These are phyloP conservation scores for Gobionotothen gibberifrons DNA, from an alignment of 2,797 vertebrate genomes.

Conservation along the genomic window DNA sequence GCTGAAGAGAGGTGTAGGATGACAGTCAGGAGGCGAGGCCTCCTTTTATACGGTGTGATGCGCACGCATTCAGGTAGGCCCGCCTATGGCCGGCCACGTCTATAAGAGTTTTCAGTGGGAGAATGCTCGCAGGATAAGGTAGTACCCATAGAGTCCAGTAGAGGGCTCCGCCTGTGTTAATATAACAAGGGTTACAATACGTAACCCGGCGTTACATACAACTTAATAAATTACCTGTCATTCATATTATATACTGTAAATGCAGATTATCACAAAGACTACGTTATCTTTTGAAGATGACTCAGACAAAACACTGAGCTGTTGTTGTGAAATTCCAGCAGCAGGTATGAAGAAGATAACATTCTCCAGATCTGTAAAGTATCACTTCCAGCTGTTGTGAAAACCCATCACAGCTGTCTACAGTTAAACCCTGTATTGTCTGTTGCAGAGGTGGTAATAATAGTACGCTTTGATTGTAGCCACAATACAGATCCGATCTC, in stretches of 20 bases:
- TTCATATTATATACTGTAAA: not conserved
- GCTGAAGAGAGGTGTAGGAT: no score
- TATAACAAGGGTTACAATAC: no score
- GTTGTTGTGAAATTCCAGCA: slow-evolving; percentile 68
- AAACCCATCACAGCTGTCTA: slow-evolving; percentile 74
- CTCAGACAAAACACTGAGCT: slow-evolving; percentile 76
- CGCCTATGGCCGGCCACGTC: no score
- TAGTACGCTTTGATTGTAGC: slow-evolving; percentile 79
- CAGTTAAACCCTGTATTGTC: slow-evolving; percentile 77
- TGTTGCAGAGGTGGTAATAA: slow-evolving; percentile 75
- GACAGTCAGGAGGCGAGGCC: no score
- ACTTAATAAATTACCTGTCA: slow-evolving; percentile 2
- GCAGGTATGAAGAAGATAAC: slow-evolving; percentile 65
- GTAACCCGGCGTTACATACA: slow-evolving; percentile 19
- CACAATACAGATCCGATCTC: slow-evolving; percentile 86
- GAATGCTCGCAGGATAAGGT: no score
- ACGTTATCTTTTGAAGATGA: slow-evolving; percentile 61
- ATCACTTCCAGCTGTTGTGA: slow-evolving; percentile 79
- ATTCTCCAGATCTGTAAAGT: slow-evolving; percentile 68
- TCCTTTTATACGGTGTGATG: no score
- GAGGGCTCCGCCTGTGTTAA: no score
- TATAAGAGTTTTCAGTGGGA: no score
- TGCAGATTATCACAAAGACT: slow-evolving; percentile 47
- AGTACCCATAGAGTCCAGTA: no score
- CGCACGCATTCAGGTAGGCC: no score